phyloP scores from a whole-genome alignment of 2,888 invertebrate genomes.

The Watsonalla cultraria region DNA sequence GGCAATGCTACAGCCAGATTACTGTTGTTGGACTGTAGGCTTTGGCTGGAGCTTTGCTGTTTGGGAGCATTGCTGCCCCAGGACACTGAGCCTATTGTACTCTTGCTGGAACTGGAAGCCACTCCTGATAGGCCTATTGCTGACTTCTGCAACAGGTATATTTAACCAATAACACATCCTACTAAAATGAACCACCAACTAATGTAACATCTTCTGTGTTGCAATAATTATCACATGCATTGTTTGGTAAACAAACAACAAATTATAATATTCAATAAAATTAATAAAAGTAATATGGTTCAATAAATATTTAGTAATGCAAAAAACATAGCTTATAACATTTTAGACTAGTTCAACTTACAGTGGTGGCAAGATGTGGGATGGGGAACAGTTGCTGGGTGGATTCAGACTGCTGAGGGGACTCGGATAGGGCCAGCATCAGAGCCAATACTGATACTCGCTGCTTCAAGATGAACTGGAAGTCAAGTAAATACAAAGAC shows the following conservation, averaged over 20 bases:
- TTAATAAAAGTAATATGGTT: not conserved
- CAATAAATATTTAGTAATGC: not conserved
- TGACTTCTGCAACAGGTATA: constrained; percentile 41
- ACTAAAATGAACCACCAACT: no score
- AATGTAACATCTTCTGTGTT: not conserved
- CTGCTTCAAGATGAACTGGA: constrained; percentile 80
- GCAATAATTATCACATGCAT: no score
- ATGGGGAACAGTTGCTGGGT: constrained; percentile 66
- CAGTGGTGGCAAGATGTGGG: constrained; percentile 47
- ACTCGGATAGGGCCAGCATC: constrained; percentile 62
- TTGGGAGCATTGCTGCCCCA: constrained; percentile 49
- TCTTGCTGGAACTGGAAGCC: constrained; percentile 57
- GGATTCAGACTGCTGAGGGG: constrained; percentile 46
- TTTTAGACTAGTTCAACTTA: constrained; percentile 30
- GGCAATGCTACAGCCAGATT: constrained; percentile 49
- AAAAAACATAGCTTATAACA: not conserved
- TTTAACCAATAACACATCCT: not conserved
- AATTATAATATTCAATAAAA: no score
- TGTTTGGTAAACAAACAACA: no score
- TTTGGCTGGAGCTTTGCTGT: constrained; percentile 53
- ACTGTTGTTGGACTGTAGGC: constrained; percentile 53
- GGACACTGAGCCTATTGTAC: constrained; percentile 55
- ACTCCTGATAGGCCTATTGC: constrained; percentile 34
- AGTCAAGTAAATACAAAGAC: constrained; percentile 21
- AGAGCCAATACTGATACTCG: constrained; percentile 78